A percentile compares a stretch with the other conserved stretches of the same genome.
Conservation (phyloP, 2,888 invertebrate genomes). For the Isotomurus palustris region DNA sequence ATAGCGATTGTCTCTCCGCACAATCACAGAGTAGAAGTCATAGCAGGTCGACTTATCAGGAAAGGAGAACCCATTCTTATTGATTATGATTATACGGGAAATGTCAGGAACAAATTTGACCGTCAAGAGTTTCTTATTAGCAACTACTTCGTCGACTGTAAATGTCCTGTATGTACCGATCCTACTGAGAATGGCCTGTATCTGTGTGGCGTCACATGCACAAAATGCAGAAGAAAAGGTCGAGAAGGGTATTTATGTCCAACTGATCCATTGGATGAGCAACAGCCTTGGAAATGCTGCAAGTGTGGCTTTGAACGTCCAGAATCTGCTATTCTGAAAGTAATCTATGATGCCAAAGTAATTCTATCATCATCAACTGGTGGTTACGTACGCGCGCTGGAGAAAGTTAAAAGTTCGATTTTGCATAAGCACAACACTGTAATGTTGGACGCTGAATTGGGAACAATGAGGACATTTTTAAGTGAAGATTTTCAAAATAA, state of each 20-base stretch:
- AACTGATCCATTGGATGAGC: background rate
- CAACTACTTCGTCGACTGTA: background rate
- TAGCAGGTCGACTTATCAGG: background rate
- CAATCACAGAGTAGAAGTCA: background rate
- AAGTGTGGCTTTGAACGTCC: too few species aligned
- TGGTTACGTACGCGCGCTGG: too few species aligned
- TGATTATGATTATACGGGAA: conserved; percentile 4
- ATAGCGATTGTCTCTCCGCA: background rate
- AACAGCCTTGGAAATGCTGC: background rate
- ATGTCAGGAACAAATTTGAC: background rate
- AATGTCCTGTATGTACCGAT: background rate
- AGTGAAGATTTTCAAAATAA: too few species aligned
- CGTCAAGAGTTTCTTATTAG: background rate
- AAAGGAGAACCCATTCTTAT: conserved; percentile 9
- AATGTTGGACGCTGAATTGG: too few species aligned
- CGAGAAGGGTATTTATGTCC: background rate
- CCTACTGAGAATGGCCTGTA: background rate
- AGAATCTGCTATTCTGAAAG: too few species aligned
- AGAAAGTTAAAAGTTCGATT: too few species aligned
- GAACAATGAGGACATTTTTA: too few species aligned
- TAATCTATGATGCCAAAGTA: too few species aligned
- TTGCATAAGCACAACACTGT: too few species aligned
- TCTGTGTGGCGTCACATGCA: background rate
- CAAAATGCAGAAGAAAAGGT: background rate
- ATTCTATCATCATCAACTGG: too few species aligned